phyloP scores from a whole-genome alignment of 2,113 vertebrate species.

The Myotis davidii region DNA sequence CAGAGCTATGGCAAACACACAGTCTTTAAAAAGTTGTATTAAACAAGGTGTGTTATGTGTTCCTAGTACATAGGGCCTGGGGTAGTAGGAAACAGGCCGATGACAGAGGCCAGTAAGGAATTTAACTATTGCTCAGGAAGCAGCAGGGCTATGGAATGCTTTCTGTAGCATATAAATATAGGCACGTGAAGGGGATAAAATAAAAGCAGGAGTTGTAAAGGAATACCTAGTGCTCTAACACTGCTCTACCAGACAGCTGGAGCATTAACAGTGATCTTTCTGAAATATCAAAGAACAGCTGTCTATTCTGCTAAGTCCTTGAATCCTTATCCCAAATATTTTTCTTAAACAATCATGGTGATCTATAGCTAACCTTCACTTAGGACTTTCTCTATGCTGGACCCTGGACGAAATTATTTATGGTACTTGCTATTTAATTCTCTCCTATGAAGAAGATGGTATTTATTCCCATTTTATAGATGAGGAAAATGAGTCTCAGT shows the following conservation, averaged over 20 bases:
- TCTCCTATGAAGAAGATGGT: neutral
- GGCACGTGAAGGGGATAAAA: neutral
- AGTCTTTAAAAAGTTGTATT: neutral
- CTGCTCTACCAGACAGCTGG: neutral
- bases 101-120: neutral
- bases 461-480: neutral
- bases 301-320: constrained; percentile 9
- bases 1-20: constrained; percentile 6
- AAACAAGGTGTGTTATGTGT: neutral
- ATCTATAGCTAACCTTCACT: constrained; percentile 1
- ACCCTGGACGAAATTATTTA: neutral
- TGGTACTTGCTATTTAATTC: neutral
- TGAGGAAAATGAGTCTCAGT: neutral
- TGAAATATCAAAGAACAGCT: constrained; percentile 36
- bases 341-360: constrained; percentile 12
- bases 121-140: neutral
- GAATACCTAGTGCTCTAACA: neutral
- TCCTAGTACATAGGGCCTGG: neutral
- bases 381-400: neutral
- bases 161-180: constrained; percentile 25
- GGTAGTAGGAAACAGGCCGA: neutral
- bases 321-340: neutral
- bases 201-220: constrained; percentile 29
- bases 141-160: neutral
- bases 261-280: constrained; percentile 25